Conservation (phyloP, 2,888 invertebrate genomes). For the Achlya flavicornis region DNA sequence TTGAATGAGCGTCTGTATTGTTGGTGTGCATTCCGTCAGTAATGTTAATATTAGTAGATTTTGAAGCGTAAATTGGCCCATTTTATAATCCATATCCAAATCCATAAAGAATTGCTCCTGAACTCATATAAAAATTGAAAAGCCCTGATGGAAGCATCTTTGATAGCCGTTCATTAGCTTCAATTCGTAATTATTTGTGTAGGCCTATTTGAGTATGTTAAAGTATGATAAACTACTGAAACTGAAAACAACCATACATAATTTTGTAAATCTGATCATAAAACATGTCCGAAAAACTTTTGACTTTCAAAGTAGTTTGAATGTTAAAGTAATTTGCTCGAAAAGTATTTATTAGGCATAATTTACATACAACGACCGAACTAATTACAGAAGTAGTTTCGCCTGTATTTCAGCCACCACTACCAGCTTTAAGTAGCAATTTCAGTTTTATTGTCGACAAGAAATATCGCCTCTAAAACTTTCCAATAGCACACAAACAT, state of each 20-base stretch:
- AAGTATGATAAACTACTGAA: not conserved
- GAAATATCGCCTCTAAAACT: slow-evolving; percentile 15
- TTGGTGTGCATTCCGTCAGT: not conserved
- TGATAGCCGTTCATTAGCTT: no score
- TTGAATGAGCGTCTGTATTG: not conserved
- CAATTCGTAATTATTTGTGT: not conserved
- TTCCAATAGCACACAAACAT: slow-evolving; percentile 3
- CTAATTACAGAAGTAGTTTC: slow-evolving; percentile 4
- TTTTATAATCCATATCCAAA: no score
- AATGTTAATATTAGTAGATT: not conserved
- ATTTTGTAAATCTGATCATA: not conserved
- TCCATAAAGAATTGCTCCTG: no score
- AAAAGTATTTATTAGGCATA: not conserved
- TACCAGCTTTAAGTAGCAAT: slow-evolving; percentile 13
- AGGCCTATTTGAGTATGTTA: no score
- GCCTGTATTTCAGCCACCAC: not conserved
- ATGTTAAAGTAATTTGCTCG: not conserved
- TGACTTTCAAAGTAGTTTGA: not conserved
- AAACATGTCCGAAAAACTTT: not conserved
- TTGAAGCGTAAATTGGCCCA: no score
- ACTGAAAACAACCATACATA: not conserved
- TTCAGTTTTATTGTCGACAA: slow-evolving; percentile 14
- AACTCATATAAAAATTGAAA: no score
- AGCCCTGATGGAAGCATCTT: no score
- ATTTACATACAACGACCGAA: not conserved